Base-by-base conservation (phyloP, 1,140 invertebrate genomes). In the Carposina sasakii region DNA sequence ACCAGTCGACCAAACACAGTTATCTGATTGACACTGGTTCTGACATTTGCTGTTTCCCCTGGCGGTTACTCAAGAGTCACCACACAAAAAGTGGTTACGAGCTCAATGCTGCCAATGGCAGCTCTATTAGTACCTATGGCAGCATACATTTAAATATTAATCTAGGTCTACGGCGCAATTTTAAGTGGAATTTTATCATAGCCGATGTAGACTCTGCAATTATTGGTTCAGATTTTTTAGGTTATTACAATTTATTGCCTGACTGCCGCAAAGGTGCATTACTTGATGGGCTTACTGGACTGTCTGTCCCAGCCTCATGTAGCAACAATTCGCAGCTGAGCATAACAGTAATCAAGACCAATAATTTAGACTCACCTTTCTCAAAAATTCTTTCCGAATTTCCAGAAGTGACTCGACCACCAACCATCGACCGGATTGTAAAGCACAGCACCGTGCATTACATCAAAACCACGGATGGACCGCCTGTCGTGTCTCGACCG, bases 291-390 rank as follows among this genome's bases (percentile, higher is more conserved):
- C n/a, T n/a, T 2, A 37, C 17, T 12, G 6, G 16, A 1, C 5
- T 15, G 13, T 15, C 34, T 12, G 9, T 12, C 17, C 8, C 34
- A 3, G 13, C 5, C 3, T 16, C 85, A 2, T 67, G 76, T 28
- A 58, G 86, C 48, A 71, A 75, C 1, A 51, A 48, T 8, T 86
- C n/a, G n/a, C n/a, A n/a, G n/a, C n/a, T n/a, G n/a, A n/a, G n/a
- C n/a, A n/a, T n/a, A n/a, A n/a, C n/a, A n/a, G n/a, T n/a, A n/a
- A n/a, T n/a, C n/a, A n/a, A n/a, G n/a, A n/a, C n/a, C n/a, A n/a
- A n/a, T n/a, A n/a, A n/a, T n/a, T n/a, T n/a, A n/a, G n/a, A n/a
- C n/a, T n/a, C n/a, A n/a, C n/a, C n/a, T n/a, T n/a, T n/a, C n/a
- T n/a, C n/a, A n/a, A n/a, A n/a, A n/a, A n/a, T n/a, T n/a, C n/a